Conservation (phyloP, 2,113 vertebrate genomes). For the Laticauda laticaudata region DNA sequence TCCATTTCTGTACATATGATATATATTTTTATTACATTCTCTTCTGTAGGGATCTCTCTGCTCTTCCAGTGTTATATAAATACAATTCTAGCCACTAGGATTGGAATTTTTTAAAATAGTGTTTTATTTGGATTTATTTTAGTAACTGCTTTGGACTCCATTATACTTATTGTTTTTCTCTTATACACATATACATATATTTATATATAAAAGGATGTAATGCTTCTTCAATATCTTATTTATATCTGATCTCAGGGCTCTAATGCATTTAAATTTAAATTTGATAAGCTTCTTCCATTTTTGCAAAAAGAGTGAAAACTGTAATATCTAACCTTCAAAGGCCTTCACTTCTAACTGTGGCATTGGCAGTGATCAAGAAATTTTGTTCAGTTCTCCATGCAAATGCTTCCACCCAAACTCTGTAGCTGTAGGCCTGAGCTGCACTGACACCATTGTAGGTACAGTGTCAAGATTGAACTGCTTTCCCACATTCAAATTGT, state of each 20-base stretch:
- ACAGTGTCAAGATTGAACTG: neutral
- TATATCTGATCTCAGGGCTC: no score
- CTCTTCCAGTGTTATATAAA: no score
- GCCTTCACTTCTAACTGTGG: neutral
- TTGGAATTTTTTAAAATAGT: neutral
- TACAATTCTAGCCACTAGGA: neutral
- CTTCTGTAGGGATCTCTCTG: no score
- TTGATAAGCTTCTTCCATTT: neutral
- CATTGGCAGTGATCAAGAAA: neutral
- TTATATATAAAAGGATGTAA: no score
- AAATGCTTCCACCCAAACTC: neutral
- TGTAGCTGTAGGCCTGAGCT: neutral
- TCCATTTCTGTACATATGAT: no score
- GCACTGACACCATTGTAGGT: neutral
- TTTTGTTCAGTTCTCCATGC: neutral
- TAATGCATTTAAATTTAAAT: neutral
- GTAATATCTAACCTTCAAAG: neutral
- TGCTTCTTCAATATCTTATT: neutral
- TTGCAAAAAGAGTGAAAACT: neutral
- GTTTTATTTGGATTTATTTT: neutral
- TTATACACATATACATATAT: no score
- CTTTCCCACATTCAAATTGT: no score
- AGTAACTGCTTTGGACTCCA: neutral
- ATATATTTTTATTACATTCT: neutral
- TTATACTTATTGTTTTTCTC: neutral